These are phyloP conservation scores for Merluccius polli DNA, from an alignment of 2,797 vertebrate genomes.

Conservation along the genomic window DNA sequence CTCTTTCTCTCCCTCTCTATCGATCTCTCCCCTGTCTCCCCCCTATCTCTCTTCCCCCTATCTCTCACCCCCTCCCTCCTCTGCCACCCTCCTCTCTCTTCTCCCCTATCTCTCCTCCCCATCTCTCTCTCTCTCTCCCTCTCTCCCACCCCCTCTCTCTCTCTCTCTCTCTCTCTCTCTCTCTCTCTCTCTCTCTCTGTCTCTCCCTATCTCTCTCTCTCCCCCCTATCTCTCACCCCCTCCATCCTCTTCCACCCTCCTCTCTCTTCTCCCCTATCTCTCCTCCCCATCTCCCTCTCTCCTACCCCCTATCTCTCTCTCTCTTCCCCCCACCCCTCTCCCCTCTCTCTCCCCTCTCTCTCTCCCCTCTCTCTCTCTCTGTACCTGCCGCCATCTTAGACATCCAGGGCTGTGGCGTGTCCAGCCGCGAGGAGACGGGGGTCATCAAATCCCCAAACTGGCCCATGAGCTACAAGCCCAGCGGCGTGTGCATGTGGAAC, in stretches of 20 bases:
- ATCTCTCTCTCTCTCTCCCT: background rate
- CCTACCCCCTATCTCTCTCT: background rate
- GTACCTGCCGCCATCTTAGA: constrained; percentile 55
- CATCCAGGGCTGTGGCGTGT: constrained; percentile 72
- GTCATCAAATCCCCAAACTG: constrained; percentile 73
- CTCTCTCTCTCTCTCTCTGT: background rate
- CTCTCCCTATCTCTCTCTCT: background rate
- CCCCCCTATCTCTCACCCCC: background rate
- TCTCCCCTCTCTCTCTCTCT: background rate
- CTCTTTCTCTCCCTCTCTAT: background rate
- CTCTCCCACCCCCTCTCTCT: background rate
- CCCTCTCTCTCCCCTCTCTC: background rate
- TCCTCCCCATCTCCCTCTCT: background rate
- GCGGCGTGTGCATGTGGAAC: constrained; percentile 73
- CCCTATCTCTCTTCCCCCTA: background rate
- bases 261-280: background rate
- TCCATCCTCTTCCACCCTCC: no score
- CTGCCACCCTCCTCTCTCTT: no score
- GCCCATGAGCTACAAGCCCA: constrained; percentile 72
- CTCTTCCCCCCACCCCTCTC: background rate
- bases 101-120: no score
- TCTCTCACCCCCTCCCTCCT: background rate
- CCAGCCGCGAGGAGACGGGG: constrained; percentile 59
- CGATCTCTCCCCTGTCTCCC: background rate
- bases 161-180: background rate